Percentiles rank a stretch among this genome's conserved stretches.
These are phyloP conservation scores for Ischnura elegans DNA, from an alignment of 2,888 invertebrate genomes.

Conservation along the genomic window DNA sequence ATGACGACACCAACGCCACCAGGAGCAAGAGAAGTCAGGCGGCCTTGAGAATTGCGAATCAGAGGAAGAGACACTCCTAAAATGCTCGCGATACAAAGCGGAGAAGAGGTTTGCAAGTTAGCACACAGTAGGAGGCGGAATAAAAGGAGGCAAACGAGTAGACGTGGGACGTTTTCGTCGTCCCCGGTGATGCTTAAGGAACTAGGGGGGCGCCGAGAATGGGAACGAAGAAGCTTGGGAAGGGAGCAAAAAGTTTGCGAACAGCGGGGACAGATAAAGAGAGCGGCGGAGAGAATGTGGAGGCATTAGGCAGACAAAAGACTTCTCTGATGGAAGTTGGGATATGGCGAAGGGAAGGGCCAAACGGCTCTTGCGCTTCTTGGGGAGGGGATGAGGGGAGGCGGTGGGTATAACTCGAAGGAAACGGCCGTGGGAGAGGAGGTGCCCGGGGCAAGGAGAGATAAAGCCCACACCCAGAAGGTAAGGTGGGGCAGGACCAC, in stretches of 20 bases:
- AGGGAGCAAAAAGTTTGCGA: neutral
- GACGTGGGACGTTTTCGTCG: neutral
- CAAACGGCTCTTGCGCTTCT: neutral
- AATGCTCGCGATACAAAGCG: neutral
- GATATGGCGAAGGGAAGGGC: neutral
- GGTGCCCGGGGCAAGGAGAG: neutral
- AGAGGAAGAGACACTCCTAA: neutral
- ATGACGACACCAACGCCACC: neutral
- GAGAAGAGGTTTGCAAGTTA: neutral
- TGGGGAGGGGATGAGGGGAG: neutral
- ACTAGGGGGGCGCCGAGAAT: neutral
- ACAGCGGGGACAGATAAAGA: constrained; percentile 12
- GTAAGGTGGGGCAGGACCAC: neutral
- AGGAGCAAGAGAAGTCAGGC: neutral
- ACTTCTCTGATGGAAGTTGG: constrained; percentile 24
- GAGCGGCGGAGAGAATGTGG: constrained; percentile 6
- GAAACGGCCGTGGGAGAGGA: neutral
- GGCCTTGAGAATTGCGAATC: neutral
- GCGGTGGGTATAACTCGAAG: neutral
- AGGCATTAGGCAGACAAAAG: constrained; percentile 35
- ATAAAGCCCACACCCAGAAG: neutral
- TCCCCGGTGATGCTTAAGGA: neutral
- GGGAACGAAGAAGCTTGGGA: neutral
- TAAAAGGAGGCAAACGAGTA: neutral
- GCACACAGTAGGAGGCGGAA: neutral